Evolutionary conservation across 2,888 invertebrate genomes (phyloP), one percentile per base, ranked within the genome.

Genomic region (Dolichomitus sp.): DNA sequence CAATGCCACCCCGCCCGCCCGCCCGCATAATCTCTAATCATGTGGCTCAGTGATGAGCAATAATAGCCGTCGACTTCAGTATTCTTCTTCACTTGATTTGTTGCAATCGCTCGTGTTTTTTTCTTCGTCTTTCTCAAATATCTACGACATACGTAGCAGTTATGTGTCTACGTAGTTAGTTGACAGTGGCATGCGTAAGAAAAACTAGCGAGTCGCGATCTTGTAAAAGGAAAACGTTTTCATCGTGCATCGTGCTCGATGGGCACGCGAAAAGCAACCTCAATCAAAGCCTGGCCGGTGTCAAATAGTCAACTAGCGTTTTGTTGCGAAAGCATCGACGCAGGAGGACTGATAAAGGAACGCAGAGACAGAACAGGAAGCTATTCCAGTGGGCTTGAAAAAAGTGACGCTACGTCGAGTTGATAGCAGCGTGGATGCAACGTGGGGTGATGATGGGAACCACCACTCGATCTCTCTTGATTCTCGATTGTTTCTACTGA

Each of bases 401-500:
- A 48, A 40, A 72, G 66, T 63, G 65, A 75, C 78, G 70, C 74
- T 65, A 27, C 17, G 57, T 30, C 61, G 33, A 75, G 75, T 75
- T 82, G 75, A 79, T 82, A 74, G 59, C 72, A 57, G 57, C 50
- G 48, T 59, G 27, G 48, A 66, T 50, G 45, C 57, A 57, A 69
- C 76, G 70, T 68, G 65, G 52, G 33, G 59, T 61, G 45, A 76
- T 61, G 45, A 76, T 72, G 45, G 59, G 75, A 59, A 76, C 59
- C 72, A 23, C 45, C 27, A 27, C 45, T 42, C 11, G 72, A 61
- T 76, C 33, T 76, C 81, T 84, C 48, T 72, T 84, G 37, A 65
- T 84, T 57, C 79, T 82, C 81, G 82, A 89, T 87, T 83, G 59
- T 73, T 83, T 83, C 66, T 87, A 83, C 83, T 88, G 81, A 80